A percentile compares a stretch with the other conserved stretches of the same genome.
phyloP scores from a whole-genome alignment of 2,113 vertebrate genomes.

The Nannobrachium achirus region DNA sequence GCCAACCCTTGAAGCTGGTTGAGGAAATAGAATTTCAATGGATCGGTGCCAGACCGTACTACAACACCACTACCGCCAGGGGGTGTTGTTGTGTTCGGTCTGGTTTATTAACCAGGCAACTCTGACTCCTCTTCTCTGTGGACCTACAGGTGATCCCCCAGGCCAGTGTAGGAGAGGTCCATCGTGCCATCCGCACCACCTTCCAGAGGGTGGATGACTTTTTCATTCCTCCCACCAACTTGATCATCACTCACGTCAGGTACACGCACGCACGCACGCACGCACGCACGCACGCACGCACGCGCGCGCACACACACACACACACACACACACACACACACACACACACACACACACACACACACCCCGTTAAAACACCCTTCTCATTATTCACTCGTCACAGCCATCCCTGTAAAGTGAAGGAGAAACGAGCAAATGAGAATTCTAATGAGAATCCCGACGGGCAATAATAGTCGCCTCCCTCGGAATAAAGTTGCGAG shows the following conservation, averaged over 20 bases:
- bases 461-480: constrained; percentile 56
- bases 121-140: no score
- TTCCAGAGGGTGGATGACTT: constrained; percentile 90
- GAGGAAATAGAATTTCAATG: no score
- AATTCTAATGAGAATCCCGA: constrained; percentile 64
- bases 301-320: neutral
- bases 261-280: constrained; percentile 61
- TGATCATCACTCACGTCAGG: constrained; percentile 98
- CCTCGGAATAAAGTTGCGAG: constrained; percentile 23
- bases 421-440: constrained; percentile 62
- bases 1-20: no score
- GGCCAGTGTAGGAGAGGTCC: constrained; percentile 86
- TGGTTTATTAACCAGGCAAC: no score
- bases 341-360: no score
- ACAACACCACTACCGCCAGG: no score
- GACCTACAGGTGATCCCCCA: constrained; percentile 88
- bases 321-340: constrained; percentile 22
- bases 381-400: constrained; percentile 33
- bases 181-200: constrained; percentile 81
- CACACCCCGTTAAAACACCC: neutral
- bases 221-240: constrained; percentile 95
- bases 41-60: no score
- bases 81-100: no score
- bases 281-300: neutral
- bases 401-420: constrained; percentile 30